A percentile compares a stretch with the other conserved stretches of the same genome.
Conservation (phyloP, 2,888 invertebrate species). For the Cephus nigrinus region DNA sequence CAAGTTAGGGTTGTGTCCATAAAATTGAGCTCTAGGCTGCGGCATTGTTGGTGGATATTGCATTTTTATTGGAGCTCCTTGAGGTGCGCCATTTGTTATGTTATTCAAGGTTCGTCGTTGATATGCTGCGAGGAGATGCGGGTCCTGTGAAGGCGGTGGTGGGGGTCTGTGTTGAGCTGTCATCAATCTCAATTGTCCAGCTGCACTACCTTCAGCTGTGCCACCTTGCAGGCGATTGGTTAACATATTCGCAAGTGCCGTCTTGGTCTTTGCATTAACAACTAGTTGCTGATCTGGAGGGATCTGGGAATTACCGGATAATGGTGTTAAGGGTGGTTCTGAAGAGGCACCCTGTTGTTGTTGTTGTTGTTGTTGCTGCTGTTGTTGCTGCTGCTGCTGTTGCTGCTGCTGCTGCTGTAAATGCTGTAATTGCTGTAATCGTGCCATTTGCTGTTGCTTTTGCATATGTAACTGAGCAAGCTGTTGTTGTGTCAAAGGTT, state of each 20-base stretch:
- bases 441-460: slow-evolving; percentile 61
- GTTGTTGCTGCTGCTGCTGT: slow-evolving; percentile 60
- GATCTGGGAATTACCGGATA: slow-evolving; percentile 58
- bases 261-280: slow-evolving; percentile 92
- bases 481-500: slow-evolving; percentile 65
- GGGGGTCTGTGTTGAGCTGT: slow-evolving; percentile 82
- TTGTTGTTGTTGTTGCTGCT: slow-evolving; percentile 73
- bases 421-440: slow-evolving; percentile 51
- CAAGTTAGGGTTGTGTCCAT: slow-evolving; percentile 92
- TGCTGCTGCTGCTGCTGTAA: slow-evolving; percentile 66
- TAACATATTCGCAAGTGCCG: slow-evolving; percentile 94
- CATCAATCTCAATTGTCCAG: slow-evolving; percentile 76
- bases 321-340: slow-evolving; percentile 46
- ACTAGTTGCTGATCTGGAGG: slow-evolving; percentile 70
- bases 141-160: slow-evolving; percentile 67
- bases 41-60: slow-evolving; percentile 59
- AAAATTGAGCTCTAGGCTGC: slow-evolving; percentile 80
- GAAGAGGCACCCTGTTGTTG: slow-evolving; percentile 66
- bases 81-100: slow-evolving; percentile 68
- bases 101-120: slow-evolving; percentile 69
- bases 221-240: slow-evolving; percentile 80
- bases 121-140: slow-evolving; percentile 60
- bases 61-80: slow-evolving; percentile 58
- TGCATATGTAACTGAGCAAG: slow-evolving; percentile 67
- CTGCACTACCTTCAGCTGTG: slow-evolving; percentile 67